Evolutionary conservation across 2,888 invertebrate genomes (phyloP).

Genomic region (Melanchra persicariae): DNA sequence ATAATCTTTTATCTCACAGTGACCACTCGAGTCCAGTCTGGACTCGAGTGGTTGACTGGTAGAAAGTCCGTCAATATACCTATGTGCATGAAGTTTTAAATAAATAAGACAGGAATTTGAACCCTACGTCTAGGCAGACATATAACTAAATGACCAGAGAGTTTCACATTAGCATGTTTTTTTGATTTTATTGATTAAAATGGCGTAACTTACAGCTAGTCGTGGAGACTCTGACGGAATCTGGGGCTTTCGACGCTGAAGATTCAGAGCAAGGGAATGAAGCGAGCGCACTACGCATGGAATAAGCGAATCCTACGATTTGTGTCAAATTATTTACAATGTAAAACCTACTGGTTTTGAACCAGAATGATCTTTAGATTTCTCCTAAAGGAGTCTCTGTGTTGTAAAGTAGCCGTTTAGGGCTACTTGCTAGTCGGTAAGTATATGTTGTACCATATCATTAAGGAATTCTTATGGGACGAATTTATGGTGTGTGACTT

Average conservation of each 20-base stretch:
- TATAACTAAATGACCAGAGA: neutral
- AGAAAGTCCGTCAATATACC: too few relatives aligned
- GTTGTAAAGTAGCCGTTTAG: slow-evolving; percentile 33
- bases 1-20: too few relatives aligned
- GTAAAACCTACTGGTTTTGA: slow-evolving; percentile 30
- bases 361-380: slow-evolving; percentile 20
- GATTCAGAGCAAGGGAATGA: slow-evolving; percentile 13
- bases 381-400: slow-evolving; percentile 19
- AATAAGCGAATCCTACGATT: slow-evolving; percentile 26
- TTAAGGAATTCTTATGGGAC: slow-evolving; percentile 16
- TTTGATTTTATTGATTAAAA: neutral
- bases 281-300: slow-evolving; percentile 20
- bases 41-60: too few relatives aligned
- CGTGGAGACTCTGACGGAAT: slow-evolving; percentile 22
- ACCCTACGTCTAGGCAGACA: too few relatives aligned
- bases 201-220: slow-evolving; percentile 17
- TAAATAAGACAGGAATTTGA: too few relatives aligned
- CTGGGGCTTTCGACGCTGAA: slow-evolving; percentile 29
- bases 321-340: slow-evolving; percentile 27
- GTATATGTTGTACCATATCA: slow-evolving; percentile 39
- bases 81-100: too few relatives aligned
- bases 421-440: slow-evolving; percentile 49
- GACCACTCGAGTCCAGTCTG: too few relatives aligned
- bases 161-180: neutral
- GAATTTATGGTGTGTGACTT: slow-evolving; percentile 11